A percentile compares a stretch with the other conserved stretches of the same genome.
phyloP scores from a whole-genome alignment of 1,140 invertebrate genomes.

The Ruditapes philippinarum region DNA sequence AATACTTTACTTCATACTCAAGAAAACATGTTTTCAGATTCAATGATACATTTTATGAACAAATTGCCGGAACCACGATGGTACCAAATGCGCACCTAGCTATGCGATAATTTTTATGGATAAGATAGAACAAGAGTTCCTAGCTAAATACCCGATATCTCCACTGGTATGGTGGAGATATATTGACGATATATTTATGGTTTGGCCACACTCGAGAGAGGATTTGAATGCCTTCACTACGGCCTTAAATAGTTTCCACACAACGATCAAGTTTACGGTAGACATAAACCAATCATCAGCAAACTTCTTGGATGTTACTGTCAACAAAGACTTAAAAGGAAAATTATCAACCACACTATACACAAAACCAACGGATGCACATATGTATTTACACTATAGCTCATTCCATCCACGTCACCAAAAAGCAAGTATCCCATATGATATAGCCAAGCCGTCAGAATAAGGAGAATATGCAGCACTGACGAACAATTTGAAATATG shows the following conservation, averaged over 20 bases:
- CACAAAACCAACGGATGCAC: not conserved
- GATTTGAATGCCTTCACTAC: not conserved
- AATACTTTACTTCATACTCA: not conserved
- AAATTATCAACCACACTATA: not conserved
- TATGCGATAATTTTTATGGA: not conserved
- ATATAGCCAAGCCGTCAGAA: not conserved
- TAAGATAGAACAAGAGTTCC: not conserved
- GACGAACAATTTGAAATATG: no score
- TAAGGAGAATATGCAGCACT: not conserved
- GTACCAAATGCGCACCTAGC: not conserved
- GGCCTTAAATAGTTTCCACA: not conserved
- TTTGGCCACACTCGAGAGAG: not conserved
- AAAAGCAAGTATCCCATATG: not conserved
- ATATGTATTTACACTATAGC: not conserved
- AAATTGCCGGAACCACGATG: not conserved
- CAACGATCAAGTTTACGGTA: not conserved
- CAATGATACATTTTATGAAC: not conserved
- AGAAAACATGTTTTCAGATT: not conserved
- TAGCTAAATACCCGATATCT: not conserved
- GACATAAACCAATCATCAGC: not conserved
- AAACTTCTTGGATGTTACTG: not conserved
- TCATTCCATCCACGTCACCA: not conserved
- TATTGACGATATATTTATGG: slow-evolving; percentile 1
- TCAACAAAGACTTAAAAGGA: not conserved
- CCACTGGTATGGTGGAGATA: slow-evolving; percentile 16